A percentile compares a stretch with the other conserved stretches of the same genome.
These are phyloP conservation scores for Camponotus vicinus DNA, from an alignment of 1,140 invertebrate species.

Conservation along the genomic window DNA sequence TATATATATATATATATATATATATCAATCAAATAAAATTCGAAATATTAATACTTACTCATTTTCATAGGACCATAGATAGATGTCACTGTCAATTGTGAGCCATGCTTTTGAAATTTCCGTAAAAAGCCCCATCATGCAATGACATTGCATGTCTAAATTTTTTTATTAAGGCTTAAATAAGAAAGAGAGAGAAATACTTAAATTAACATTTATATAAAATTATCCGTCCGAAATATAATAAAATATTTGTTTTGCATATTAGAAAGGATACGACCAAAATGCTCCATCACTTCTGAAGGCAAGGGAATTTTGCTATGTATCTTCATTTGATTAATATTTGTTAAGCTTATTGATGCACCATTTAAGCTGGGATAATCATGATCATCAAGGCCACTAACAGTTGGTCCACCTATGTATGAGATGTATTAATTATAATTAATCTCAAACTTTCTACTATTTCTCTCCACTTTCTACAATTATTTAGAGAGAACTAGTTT, in stretches of 20 bases:
- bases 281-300: slow-evolving; percentile 96
- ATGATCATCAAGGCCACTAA: slow-evolving; percentile 95
- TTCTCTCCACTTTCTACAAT: neutral
- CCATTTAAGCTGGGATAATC: slow-evolving; percentile 94
- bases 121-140: slow-evolving; percentile 98
- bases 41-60: slow-evolving; percentile 74
- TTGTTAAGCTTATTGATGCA: slow-evolving; percentile 88
- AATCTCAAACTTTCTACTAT: neutral
- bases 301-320: slow-evolving; percentile 95
- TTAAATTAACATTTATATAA: slow-evolving; percentile 33
- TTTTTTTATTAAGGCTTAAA: slow-evolving; percentile 72
- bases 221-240: neutral
- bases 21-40: slow-evolving; percentile 21
- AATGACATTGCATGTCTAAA: slow-evolving; percentile 96
- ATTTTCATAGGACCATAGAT: slow-evolving; percentile 90
- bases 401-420: slow-evolving; percentile 88
- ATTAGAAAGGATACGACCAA: slow-evolving; percentile 94
- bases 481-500: neutral
- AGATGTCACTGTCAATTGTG: slow-evolving; percentile 99
- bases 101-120: slow-evolving; percentile 98
- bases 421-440: slow-evolving; percentile 32
- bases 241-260: slow-evolving; percentile 80
- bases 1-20: neutral
- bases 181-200: neutral
- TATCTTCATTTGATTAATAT: slow-evolving; percentile 92